Base-by-base conservation (phyloP, 2,797 vertebrate genomes). In the Propithecus deckenii region DNA sequence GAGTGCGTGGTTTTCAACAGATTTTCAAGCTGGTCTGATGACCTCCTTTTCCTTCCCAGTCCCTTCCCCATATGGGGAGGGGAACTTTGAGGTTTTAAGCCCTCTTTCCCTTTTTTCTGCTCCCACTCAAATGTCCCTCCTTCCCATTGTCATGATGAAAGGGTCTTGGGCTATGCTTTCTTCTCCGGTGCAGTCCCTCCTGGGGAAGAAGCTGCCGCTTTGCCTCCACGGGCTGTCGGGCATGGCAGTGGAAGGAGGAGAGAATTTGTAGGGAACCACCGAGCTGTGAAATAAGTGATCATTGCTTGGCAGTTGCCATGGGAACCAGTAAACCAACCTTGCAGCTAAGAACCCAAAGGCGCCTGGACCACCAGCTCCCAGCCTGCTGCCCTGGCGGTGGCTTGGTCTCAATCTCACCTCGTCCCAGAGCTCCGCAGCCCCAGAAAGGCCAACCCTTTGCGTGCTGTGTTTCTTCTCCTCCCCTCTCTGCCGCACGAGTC, bases 231-330 rank as follows among this genome's bases (percentile, higher is more conserved):
- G 30, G 65, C 63, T n/a, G 41, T 7, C 48, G 2, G 4, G 5
- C 4, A 4, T 17, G 32, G 52, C n/a, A 10, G n/a, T 7, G 0
- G 63, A 41, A 74, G 72, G 17, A 46, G 55, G 63, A 76, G 48
- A 46, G 79, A 23, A 78, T 84, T 95, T 80, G 57, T 46, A 75
- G 94, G 85, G 86, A 93, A 61, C 52, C 61, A 30, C 52, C 43
- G 76, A 91, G 32, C 83, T 59, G 41, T 23, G 48, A 74, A 79
- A 75, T 75, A 55, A 63, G 80, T 80, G 69, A 75, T 17, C 23
- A 35, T 75, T 65, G 41, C 81, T 48, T 83, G 74, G 88, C 50
- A 41, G 89, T 97, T 93, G 93, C 95, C 93, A 97, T 94, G 87
- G 96, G 55, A 97, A 96, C 96, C 89, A 71, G 18, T 71, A 41